phyloP scores from a whole-genome alignment of 2,113 vertebrate genomes.

The Mustela nigripes region DNA sequence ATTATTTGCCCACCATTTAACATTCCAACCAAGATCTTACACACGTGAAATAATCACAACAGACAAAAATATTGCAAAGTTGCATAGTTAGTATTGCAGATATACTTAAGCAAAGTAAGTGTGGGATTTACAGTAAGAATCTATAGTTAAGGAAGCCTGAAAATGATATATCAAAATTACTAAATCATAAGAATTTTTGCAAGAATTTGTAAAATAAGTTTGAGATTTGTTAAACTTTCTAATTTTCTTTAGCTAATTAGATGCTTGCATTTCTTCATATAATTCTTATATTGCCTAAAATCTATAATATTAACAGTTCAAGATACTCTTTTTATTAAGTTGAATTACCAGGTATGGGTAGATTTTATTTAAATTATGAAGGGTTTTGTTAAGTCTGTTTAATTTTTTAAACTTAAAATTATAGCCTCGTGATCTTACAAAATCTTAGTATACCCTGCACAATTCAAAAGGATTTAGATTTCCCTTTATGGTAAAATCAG shows the following conservation, averaged over 20 bases:
- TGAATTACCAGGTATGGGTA: not conserved
- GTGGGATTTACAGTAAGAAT: slow-evolving; percentile 89
- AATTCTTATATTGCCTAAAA: slow-evolving; percentile 18
- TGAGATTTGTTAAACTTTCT: not conserved
- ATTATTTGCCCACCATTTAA: slow-evolving; percentile 90
- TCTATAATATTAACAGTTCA: not conserved
- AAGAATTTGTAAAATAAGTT: slow-evolving; percentile 57
- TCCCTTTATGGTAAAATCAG: slow-evolving; percentile 8
- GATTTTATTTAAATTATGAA: slow-evolving; percentile 27
- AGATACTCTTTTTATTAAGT: not conserved
- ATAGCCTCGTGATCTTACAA: not conserved
- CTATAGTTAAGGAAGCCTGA: slow-evolving; percentile 88
- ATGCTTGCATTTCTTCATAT: not conserved
- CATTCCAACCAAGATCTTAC: slow-evolving; percentile 91
- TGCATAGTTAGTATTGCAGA: slow-evolving; percentile 87
- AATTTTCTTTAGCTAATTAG: not conserved
- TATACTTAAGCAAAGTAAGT: slow-evolving; percentile 87
- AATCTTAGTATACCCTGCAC: not conserved
- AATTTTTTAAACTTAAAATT: not conserved
- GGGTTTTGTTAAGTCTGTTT: not conserved
- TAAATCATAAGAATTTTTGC: slow-evolving; percentile 89
- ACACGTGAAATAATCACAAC: slow-evolving; percentile 91
- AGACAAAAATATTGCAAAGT: slow-evolving; percentile 89
- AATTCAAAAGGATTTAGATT: not conserved
- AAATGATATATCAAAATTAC: slow-evolving; percentile 90